Evolutionary conservation across 2,113 vertebrate genomes (phyloP).

Genomic region (Leucoraja erinaceus): DNA sequence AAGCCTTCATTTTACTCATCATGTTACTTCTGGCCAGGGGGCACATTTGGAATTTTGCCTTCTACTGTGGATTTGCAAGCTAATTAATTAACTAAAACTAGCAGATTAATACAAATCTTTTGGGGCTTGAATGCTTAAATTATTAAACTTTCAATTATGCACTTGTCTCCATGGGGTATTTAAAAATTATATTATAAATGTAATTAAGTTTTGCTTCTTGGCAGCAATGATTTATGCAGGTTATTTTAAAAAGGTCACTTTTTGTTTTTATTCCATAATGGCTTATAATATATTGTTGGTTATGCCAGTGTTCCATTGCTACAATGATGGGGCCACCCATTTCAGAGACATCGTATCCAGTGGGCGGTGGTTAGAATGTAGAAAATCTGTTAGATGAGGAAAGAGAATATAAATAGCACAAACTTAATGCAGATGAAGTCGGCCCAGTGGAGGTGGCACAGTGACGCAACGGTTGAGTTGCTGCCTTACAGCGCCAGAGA

Average conservation of each 20-base stretch:
- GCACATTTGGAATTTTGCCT: constrained; percentile 30
- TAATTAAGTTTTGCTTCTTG: constrained; percentile 25
- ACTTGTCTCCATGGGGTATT: constrained; percentile 27
- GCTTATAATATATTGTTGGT: neutral
- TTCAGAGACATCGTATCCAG: neutral
- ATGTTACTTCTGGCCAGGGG: neutral
- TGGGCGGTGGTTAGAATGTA: neutral
- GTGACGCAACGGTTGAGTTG: too few species aligned
- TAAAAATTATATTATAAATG: constrained; percentile 35
- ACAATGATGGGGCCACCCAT: neutral
- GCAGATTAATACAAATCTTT: constrained; percentile 35
- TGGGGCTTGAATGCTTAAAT: constrained; percentile 15
- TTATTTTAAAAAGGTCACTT: constrained; percentile 34
- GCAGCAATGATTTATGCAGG: constrained; percentile 32
- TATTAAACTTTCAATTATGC: constrained; percentile 35
- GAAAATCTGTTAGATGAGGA: neutral
- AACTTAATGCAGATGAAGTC: neutral
- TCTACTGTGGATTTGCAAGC: constrained; percentile 21
- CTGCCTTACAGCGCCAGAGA: too few species aligned
- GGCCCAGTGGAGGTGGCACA: neutral
- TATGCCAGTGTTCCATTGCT: neutral
- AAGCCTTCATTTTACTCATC: neutral
- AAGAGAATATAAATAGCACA: neutral
- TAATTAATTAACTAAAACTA: constrained; percentile 37
- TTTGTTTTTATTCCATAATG: constrained; percentile 30